Conservation (phyloP, 2,888 invertebrate genomes). For the Acrobasis suavella region DNA sequence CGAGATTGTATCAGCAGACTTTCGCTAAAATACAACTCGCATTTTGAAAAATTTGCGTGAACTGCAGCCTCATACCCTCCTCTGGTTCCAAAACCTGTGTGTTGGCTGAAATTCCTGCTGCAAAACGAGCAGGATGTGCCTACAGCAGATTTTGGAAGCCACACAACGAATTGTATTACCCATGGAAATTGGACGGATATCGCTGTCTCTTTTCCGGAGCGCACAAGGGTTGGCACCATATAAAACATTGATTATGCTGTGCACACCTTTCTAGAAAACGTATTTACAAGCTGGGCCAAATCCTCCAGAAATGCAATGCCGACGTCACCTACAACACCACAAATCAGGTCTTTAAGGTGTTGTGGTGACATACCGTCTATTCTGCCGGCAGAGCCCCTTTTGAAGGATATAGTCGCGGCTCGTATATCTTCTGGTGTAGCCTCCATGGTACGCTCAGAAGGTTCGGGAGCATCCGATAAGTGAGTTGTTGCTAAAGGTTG, state of each 20-base stretch:
- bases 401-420: neutral
- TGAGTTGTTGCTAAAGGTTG: neutral
- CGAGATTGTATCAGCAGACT: too few relatives aligned
- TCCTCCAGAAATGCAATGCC: too few relatives aligned
- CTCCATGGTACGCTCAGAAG: neutral
- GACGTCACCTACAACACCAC: neutral
- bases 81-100: too few relatives aligned
- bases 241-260: too few relatives aligned
- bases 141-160: neutral
- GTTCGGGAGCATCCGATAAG: neutral
- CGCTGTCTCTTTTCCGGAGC: neutral
- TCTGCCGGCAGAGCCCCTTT: neutral
- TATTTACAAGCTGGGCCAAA: too few relatives aligned
- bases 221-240: neutral
- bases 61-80: neutral
- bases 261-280: too few relatives aligned
- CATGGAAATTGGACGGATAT: neutral
- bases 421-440: neutral
- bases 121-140: neutral
- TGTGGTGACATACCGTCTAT: neutral
- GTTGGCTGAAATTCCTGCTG: neutral
- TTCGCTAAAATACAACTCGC: too few relatives aligned
- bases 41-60: too few relatives aligned
- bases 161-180: neutral
- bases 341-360: conserved; percentile 1